Evolutionary conservation across 2,113 vertebrate species (phyloP).

Genomic region (Lasiurus borealis): DNA sequence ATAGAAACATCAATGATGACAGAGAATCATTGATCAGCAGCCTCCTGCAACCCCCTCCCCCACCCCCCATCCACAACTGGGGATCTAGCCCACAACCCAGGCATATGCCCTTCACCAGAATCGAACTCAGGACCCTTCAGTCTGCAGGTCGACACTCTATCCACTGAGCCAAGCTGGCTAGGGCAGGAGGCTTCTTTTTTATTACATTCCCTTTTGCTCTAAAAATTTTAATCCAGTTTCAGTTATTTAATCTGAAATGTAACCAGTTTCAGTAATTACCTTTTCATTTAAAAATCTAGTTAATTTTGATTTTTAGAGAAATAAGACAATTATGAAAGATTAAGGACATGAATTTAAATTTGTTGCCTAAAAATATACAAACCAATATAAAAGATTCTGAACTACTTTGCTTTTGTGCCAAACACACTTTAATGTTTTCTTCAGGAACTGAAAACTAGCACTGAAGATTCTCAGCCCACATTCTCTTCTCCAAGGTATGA

Average conservation of each 20-base stretch:
- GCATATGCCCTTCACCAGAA: too few species aligned
- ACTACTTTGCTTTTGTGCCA: background rate
- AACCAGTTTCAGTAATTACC: background rate
- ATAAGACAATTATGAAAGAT: background rate
- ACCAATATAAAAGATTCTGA: background rate
- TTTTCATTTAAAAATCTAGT: constrained; percentile 21
- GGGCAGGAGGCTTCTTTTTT: background rate
- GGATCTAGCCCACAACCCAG: too few species aligned
- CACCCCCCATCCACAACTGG: too few species aligned
- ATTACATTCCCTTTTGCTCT: background rate
- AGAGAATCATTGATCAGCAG: too few species aligned
- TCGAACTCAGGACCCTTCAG: too few species aligned
- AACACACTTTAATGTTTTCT: background rate
- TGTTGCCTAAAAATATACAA: background rate
- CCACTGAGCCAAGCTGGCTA: too few species aligned
- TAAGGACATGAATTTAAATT: background rate
- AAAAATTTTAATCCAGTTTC: background rate
- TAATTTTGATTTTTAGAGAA: background rate
- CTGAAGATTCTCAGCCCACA: background rate
- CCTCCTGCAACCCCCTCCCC: too few species aligned
- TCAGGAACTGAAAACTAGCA: background rate
- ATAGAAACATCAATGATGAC: too few species aligned
- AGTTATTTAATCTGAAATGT: background rate
- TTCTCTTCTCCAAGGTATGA: background rate
- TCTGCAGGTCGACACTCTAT: too few species aligned